Percentiles rank a stretch among this genome's conserved stretches.
Evolutionary conservation across 2,797 vertebrate species (phyloP).

Genomic region (Sebastes nivosus): DNA sequence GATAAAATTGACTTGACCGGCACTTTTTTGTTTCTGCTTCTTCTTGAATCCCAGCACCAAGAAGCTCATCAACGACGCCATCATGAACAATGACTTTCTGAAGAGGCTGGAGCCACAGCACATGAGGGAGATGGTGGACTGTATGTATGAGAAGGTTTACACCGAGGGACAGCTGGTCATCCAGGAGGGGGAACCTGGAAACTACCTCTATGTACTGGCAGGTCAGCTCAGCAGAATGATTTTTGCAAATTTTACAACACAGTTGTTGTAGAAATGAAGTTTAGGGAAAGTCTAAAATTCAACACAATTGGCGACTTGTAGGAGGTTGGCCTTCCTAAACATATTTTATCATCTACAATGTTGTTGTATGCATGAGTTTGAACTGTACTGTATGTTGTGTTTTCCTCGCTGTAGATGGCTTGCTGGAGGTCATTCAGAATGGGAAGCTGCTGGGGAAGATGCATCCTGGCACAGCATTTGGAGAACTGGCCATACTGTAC

Average conservation of each 20-base stretch:
- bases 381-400: not conserved
- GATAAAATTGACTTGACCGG: not conserved
- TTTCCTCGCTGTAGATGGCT: constrained; percentile 68
- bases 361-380: not conserved
- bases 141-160: constrained; percentile 82
- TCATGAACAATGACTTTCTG: constrained; percentile 85
- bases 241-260: not conserved
- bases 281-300: not conserved
- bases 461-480: constrained; percentile 83
- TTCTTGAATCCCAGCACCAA: constrained; percentile 68
- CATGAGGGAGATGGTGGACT: constrained; percentile 83
- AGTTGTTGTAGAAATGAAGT: not conserved
- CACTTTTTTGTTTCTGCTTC: not conserved
- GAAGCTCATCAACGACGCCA: constrained; percentile 82
- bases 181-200: constrained; percentile 84
- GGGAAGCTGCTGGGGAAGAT: constrained; percentile 83
- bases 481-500: constrained; percentile 86
- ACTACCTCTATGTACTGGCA: constrained; percentile 86
- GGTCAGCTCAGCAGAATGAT: constrained; percentile 57
- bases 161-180: constrained; percentile 79
- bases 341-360: too few species aligned
- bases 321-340: not conserved
- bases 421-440: constrained; percentile 84
- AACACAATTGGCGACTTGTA: not conserved
- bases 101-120: constrained; percentile 84